Conservation (phyloP, 2,888 invertebrate species). For the Latheticus oryzae region DNA sequence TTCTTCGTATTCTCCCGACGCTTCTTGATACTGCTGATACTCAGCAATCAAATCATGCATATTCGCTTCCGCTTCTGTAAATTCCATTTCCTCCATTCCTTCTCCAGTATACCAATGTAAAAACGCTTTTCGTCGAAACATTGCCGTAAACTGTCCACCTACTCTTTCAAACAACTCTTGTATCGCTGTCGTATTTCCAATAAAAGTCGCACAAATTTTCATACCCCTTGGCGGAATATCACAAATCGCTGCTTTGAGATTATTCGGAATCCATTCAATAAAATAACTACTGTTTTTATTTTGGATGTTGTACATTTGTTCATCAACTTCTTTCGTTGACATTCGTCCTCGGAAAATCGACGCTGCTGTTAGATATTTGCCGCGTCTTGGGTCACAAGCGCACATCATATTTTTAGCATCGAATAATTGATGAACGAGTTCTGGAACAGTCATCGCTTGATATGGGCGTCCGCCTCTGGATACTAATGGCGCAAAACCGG, state of each 20-base stretch:
- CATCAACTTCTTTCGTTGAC: slow-evolving; percentile 73
- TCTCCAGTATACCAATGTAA: slow-evolving; percentile 83
- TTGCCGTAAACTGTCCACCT: slow-evolving; percentile 69
- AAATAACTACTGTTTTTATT: slow-evolving; percentile 77
- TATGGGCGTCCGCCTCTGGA: slow-evolving; percentile 74
- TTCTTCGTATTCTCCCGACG: slow-evolving; percentile 70
- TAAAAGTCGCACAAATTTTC: slow-evolving; percentile 76
- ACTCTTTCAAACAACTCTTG: slow-evolving; percentile 82
- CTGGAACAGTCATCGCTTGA: slow-evolving; percentile 79
- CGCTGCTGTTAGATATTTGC: slow-evolving; percentile 83
- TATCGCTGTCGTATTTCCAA: slow-evolving; percentile 73
- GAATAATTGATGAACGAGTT: slow-evolving; percentile 84
- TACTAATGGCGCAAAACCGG: slow-evolving; percentile 75
- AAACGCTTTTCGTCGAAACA: slow-evolving; percentile 80
- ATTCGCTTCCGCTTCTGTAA: slow-evolving; percentile 79
- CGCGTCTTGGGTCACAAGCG: slow-evolving; percentile 86
- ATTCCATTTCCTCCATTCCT: slow-evolving; percentile 80
- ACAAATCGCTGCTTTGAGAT: slow-evolving; percentile 78
- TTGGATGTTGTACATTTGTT: slow-evolving; percentile 74
- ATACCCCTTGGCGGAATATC: slow-evolving; percentile 78
- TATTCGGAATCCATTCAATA: slow-evolving; percentile 77
- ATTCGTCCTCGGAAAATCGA: slow-evolving; percentile 83
- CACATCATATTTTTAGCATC: slow-evolving; percentile 91
- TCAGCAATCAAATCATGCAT: slow-evolving; percentile 80
- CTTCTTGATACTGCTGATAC: slow-evolving; percentile 82